Evolutionary conservation across 2,113 vertebrate species (phyloP).

Genomic region (Mesocricetus auratus): DNA sequence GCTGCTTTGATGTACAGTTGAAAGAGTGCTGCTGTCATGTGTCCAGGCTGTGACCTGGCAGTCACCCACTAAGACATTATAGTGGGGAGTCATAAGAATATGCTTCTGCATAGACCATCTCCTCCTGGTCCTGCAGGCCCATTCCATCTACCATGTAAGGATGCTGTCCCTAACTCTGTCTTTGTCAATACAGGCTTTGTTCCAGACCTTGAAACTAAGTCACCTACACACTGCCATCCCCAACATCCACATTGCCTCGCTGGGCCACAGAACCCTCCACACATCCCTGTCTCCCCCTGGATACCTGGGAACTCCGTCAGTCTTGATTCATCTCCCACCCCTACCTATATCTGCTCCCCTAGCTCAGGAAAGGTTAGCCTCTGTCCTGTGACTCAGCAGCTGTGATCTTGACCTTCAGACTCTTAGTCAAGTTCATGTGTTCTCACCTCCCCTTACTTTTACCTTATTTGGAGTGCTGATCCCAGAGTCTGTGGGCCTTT

Average conservation of each 20-base stretch:
- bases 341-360: accelerated
- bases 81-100: neutral
- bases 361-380: neutral
- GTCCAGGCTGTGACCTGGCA: neutral
- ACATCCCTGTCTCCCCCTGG: neutral
- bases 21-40: neutral
- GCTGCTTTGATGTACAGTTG: neutral
- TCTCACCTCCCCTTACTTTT: neutral
- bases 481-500: neutral
- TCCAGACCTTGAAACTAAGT: neutral
- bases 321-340: neutral
- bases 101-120: neutral
- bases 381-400: neutral
- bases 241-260: neutral
- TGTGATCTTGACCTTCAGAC: neutral
- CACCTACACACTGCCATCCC: accelerated
- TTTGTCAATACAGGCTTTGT: neutral
- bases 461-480: neutral
- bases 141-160: neutral
- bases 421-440: neutral
- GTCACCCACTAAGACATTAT: neutral
- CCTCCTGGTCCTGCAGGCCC: neutral
- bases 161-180: neutral
- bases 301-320: neutral
- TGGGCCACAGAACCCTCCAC: neutral